phyloP scores from a whole-genome alignment of 2,888 invertebrate species.

The Melinaea menophilus region DNA sequence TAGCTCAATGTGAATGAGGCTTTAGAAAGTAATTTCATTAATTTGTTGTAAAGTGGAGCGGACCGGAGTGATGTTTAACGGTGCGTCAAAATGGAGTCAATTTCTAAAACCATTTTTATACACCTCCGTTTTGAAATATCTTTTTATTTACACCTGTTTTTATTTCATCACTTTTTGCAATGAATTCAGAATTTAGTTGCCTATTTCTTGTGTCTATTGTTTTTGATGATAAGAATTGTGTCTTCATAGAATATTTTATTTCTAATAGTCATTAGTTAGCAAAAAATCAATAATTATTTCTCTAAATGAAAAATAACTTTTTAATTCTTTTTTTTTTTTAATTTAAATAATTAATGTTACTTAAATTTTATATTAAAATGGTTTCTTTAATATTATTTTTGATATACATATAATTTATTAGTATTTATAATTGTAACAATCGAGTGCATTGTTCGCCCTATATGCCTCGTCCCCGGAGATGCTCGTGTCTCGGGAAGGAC shows the following conservation, averaged over 20 bases:
- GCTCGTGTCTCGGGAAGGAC: constrained; percentile 34
- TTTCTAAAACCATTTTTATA: constrained; percentile 15
- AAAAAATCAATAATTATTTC: too few relatives aligned
- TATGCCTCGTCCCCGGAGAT: constrained; percentile 40
- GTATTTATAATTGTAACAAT: background rate
- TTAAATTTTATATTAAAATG: too few relatives aligned
- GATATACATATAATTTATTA: too few relatives aligned
- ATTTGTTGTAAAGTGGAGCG: constrained; percentile 25
- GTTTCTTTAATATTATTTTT: too few relatives aligned
- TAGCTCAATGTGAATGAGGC: background rate
- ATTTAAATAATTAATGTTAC: too few relatives aligned
- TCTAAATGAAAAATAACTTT: too few relatives aligned
- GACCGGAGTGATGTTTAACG: constrained; percentile 10
- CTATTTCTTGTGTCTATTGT: too few relatives aligned
- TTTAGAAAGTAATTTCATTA: constrained; percentile 27
- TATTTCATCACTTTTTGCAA: constrained; percentile 1
- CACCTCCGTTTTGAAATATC: constrained; percentile 5
- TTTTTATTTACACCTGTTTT: background rate
- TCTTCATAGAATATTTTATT: too few relatives aligned
- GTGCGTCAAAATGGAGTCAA: constrained; percentile 16
- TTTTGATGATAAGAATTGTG: too few relatives aligned
- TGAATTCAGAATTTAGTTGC: background rate
- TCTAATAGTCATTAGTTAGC: too few relatives aligned
- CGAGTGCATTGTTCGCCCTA: constrained; percentile 44
- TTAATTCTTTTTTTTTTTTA: too few relatives aligned